Conservation (phyloP, 2,113 vertebrate genomes). For the Pterocles gutturalis region DNA sequence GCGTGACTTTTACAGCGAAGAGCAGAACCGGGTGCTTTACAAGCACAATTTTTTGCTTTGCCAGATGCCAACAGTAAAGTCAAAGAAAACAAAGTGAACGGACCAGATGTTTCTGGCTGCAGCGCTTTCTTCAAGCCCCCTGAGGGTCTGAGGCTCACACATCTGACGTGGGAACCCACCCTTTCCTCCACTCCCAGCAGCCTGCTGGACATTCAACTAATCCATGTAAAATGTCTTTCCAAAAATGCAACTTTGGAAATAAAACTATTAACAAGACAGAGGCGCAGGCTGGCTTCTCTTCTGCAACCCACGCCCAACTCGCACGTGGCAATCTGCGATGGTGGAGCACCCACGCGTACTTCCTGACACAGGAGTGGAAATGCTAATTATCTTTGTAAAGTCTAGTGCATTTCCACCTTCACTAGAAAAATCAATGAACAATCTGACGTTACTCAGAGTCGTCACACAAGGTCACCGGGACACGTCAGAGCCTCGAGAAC, state of each 20-base stretch:
- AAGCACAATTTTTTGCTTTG: neutral
- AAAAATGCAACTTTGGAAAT: neutral
- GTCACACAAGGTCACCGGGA: neutral
- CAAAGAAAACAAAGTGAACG: neutral
- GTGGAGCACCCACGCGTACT: neutral
- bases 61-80: neutral
- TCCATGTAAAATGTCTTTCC: neutral
- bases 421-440: neutral
- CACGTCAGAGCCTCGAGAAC: neutral
- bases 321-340: neutral
- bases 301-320: neutral
- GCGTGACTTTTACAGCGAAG: neutral
- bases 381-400: neutral
- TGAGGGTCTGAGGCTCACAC: neutral
- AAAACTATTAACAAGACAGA: neutral
- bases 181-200: neutral
- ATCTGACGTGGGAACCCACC: neutral
- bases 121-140: neutral
- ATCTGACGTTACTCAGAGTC: neutral
- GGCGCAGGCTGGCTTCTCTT: neutral
- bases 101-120: slow-evolving; percentile 8
- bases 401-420: neutral
- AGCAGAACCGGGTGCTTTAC: neutral
- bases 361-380: neutral
- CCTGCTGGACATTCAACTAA: neutral